These are phyloP conservation scores for Pipistrellus pygmaeus DNA, from an alignment of 2,797 vertebrate species.

Conservation along the genomic window DNA sequence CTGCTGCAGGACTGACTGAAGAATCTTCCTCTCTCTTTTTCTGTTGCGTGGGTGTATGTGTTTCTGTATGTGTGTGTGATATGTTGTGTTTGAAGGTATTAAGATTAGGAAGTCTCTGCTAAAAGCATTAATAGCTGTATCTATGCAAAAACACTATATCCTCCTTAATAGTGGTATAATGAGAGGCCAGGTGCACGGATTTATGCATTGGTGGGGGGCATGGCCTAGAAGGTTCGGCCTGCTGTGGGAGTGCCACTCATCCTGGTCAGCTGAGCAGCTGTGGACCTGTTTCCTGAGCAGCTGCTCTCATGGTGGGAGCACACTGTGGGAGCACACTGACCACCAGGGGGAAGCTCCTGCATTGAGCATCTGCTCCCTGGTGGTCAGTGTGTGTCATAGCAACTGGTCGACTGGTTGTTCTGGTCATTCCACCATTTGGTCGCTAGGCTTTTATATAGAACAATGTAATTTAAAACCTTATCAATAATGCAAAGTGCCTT, in stretches of 20 bases:
- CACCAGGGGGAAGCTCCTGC: too few relatives aligned
- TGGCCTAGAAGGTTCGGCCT: too few relatives aligned
- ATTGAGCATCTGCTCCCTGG: too few relatives aligned
- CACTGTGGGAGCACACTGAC: too few relatives aligned
- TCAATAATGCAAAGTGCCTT: slow-evolving; percentile 47
- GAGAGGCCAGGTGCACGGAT: background rate
- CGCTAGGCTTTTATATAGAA: background rate
- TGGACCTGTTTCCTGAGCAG: too few relatives aligned
- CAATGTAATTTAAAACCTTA: slow-evolving; percentile 51
- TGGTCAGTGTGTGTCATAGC: rapidly evolving
- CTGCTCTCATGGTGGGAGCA: too few relatives aligned
- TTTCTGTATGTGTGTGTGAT: background rate
- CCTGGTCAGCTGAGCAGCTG: too few relatives aligned
- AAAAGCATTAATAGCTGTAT: background rate
- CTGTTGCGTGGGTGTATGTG: background rate
- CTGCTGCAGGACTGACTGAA: background rate
- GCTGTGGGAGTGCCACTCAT: too few relatives aligned
- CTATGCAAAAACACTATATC: background rate
- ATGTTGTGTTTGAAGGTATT: background rate
- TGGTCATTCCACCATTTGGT: too few relatives aligned
- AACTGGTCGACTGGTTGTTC: too few relatives aligned
- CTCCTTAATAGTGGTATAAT: slow-evolving; percentile 50
- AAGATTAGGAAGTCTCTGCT: background rate
- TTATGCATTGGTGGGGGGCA: too few relatives aligned
- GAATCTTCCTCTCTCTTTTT: background rate